Conservation (phyloP, 92 coral and sea anemone species). For the Zoanthus solanderi region DNA sequence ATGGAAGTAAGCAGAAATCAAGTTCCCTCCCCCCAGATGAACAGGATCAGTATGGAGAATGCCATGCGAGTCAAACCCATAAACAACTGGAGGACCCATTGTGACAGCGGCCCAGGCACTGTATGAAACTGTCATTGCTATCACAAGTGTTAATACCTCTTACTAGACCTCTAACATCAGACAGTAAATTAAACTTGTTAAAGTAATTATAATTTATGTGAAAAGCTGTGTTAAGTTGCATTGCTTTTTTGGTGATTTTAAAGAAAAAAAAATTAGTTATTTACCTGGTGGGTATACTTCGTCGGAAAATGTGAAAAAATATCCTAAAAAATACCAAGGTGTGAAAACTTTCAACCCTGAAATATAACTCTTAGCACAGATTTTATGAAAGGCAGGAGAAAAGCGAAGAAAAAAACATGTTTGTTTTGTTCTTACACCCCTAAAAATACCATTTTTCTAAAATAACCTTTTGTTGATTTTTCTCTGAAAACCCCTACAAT, state of each 20-base stretch:
- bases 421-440: too few relatives aligned
- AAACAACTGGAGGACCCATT: slow-evolving; percentile 50
- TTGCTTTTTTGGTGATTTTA: too few relatives aligned
- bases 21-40: slow-evolving; percentile 28
- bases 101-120: slow-evolving; percentile 50
- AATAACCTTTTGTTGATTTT: too few relatives aligned
- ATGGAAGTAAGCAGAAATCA: slow-evolving; percentile 7
- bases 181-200: background rate
- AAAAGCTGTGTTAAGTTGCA: background rate
- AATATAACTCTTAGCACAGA: background rate
- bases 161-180: slow-evolving; percentile 2
- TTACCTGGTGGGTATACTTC: background rate
- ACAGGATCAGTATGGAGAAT: slow-evolving; percentile 18
- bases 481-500: too few relatives aligned
- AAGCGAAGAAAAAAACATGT: background rate
- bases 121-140: slow-evolving; percentile 48
- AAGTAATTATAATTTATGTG: background rate
- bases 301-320: background rate
- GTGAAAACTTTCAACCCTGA: slow-evolving; percentile 2
- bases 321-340: background rate
- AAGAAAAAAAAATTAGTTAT: background rate
- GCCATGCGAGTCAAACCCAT: slow-evolving; percentile 31
- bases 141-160: slow-evolving; percentile 31
- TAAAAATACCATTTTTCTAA: too few relatives aligned
- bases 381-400: slow-evolving; percentile 7